These are phyloP conservation scores for Laticauda colubrina DNA, from an alignment of 2,113 vertebrate genomes.

Conservation along the genomic window DNA sequence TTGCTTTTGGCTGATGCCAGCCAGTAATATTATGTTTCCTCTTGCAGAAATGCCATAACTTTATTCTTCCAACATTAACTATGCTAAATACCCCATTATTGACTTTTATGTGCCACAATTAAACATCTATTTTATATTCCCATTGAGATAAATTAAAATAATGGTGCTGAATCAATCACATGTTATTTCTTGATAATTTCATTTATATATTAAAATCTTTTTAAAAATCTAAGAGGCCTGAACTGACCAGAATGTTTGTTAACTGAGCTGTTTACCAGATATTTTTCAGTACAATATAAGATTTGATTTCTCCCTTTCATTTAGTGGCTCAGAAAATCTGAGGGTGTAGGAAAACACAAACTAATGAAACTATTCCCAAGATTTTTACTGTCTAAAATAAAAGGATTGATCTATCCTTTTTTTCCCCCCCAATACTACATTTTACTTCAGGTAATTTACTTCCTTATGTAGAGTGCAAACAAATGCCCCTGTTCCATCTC, in stretches of 20 bases:
- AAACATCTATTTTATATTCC: neutral
- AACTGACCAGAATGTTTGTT: neutral
- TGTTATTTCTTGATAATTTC: neutral
- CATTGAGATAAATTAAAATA: neutral
- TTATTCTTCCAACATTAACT: neutral
- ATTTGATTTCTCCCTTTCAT: neutral
- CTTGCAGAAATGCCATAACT: neutral
- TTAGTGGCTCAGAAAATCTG: neutral
- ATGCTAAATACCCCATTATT: neutral
- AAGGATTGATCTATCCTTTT: neutral
- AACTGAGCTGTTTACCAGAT: neutral
- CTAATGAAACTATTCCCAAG: neutral
- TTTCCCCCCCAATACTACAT: neutral
- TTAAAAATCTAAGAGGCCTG: neutral
- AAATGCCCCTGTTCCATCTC: neutral
- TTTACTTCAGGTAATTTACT: neutral
- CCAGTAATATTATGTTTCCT: neutral
- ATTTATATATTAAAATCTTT: neutral
- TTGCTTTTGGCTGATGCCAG: neutral
- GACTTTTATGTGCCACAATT: neutral
- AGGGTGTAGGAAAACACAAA: neutral
- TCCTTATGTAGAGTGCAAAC: neutral
- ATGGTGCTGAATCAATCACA: neutral
- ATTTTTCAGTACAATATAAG: neutral
- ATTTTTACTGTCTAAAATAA: neutral